Conservation (phyloP, 2,113 vertebrate species). For the Thinocorus orbignyianus region DNA sequence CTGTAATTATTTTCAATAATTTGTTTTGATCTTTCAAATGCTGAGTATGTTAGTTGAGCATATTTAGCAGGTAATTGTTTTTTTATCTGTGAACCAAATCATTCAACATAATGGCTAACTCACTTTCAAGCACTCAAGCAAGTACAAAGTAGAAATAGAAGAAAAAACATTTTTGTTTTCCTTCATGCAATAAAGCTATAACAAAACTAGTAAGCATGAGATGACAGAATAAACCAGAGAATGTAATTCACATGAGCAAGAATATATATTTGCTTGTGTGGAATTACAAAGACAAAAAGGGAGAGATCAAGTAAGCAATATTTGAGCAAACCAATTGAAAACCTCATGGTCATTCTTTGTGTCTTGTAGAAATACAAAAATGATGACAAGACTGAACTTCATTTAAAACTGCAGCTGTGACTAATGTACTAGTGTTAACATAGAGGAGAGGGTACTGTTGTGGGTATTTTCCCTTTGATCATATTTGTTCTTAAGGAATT, state of each 20-base stretch:
- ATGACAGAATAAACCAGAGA: neutral
- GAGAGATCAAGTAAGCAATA: neutral
- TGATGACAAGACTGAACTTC: neutral
- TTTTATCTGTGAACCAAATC: neutral
- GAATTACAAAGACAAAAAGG: neutral
- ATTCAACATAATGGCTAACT: neutral
- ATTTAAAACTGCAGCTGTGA: neutral
- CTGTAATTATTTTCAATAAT: neutral
- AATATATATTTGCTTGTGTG: neutral
- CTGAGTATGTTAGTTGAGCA: neutral
- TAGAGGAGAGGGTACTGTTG: neutral
- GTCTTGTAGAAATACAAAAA: neutral
- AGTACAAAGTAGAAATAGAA: neutral
- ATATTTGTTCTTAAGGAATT: neutral
- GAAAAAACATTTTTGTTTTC: neutral
- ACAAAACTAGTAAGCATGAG: neutral
- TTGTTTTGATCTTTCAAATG: neutral
- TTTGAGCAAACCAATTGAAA: neutral
- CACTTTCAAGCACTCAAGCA: fast-evolving
- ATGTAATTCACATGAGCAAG: neutral
- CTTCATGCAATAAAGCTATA: neutral
- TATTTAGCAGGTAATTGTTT: neutral
- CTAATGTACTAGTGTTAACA: fast-evolving
- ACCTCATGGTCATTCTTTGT: neutral
- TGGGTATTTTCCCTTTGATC: neutral